Conservation (phyloP, 2,797 vertebrate species). For the Clarias platycephalus region DNA sequence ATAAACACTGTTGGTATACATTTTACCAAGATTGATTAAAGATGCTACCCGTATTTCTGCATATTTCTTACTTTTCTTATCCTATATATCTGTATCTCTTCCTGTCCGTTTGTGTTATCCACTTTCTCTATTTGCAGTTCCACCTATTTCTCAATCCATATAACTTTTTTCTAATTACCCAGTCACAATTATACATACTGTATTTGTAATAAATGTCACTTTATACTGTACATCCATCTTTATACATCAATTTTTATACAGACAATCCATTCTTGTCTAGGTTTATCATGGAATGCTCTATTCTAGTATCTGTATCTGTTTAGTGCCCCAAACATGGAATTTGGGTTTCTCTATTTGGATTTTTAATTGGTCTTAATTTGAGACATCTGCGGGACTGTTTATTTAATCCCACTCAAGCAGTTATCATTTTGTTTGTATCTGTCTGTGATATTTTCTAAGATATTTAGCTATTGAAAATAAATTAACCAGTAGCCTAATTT, state of each 20-base stretch:
- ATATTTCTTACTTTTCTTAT: neutral
- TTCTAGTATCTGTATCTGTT: neutral
- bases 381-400: neutral
- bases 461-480: neutral
- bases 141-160: no score
- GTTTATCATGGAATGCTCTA: neutral
- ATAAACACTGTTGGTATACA: neutral
- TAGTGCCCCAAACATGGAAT: neutral
- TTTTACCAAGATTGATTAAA: neutral
- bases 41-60: neutral
- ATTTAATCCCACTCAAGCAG: neutral
- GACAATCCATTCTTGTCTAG: neutral
- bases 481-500: neutral
- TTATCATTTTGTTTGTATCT: neutral
- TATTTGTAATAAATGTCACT: neutral
- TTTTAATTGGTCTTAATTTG: neutral
- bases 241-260: neutral
- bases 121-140: no score
- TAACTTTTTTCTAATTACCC: no score
- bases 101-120: neutral
- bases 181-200: no score
- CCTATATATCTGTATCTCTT: neutral
- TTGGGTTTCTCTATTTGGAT: neutral
- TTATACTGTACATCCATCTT: neutral
- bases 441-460: neutral